A percentile compares a stretch with the other conserved stretches of the same genome.
These are phyloP conservation scores for Batillaria attramentaria DNA, from an alignment of 1,140 invertebrate genomes.

Conservation along the genomic window DNA sequence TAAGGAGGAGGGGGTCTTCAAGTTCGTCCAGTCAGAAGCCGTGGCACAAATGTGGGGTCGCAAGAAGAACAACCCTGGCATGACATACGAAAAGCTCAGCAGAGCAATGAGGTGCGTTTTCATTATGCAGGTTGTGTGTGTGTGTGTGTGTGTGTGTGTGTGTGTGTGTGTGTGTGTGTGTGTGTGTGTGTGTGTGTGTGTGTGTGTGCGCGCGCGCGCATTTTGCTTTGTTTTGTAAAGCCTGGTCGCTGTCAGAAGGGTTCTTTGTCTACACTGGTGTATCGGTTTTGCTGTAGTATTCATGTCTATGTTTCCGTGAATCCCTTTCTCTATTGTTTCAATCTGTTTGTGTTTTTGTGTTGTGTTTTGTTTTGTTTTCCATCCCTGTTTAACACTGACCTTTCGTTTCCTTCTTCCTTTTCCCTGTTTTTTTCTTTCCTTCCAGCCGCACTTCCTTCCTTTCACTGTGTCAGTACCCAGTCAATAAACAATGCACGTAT, in stretches of 20 bases:
- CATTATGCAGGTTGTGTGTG: background rate
- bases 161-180: background rate
- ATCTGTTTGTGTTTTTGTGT: background rate
- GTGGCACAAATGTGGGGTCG: constrained; percentile 91
- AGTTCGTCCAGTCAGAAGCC: constrained; percentile 91
- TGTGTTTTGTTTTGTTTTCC: background rate
- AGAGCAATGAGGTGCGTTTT: constrained; percentile 86
- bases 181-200: background rate
- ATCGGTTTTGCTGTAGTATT: too few relatives aligned
- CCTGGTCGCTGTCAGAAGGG: too few relatives aligned
- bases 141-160: background rate
- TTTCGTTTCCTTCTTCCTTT: too few relatives aligned
- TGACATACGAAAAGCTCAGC: constrained; percentile 96
- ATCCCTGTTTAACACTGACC: too few relatives aligned
- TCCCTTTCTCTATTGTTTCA: constrained; percentile 3
- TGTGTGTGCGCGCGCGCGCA: too few relatives aligned
- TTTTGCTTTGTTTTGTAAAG: too few relatives aligned
- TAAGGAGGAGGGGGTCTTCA: constrained; percentile 84
- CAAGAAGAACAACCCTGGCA: constrained; percentile 87
- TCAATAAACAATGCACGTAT: too few relatives aligned
- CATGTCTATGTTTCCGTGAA: background rate
- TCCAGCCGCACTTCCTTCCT: too few relatives aligned
- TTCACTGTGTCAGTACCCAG: too few relatives aligned
- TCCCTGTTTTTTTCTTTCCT: too few relatives aligned
- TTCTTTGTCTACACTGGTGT: too few relatives aligned